Evolutionary conservation across 2,113 vertebrate species (phyloP), one percentile per base, ranked within the genome.

Genomic region (Plecotus auritus): DNA sequence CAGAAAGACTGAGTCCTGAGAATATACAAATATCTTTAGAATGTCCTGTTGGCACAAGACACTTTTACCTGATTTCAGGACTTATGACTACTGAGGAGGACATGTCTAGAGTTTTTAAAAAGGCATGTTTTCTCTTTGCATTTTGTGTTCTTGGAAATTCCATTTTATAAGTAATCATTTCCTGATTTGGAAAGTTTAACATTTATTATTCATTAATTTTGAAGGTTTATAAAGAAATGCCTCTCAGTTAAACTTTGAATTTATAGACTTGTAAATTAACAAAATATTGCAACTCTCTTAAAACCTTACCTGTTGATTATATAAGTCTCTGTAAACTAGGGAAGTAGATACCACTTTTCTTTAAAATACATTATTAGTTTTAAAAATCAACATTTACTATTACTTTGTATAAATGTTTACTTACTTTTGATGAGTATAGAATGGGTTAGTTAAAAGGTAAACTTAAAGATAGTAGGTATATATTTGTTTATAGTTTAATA

Each of bases 111-210:
- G 37, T 90, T 81, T 45, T 47, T 10, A 9, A 13, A 30, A 26
- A 72, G 28, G 2, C 12, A 18, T 87, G 4, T 82, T 61, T 85
- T 88, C 17, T 49, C 42, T 81, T 32, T 94, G 17, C 0, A 42
- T 83, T 61, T 77, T 86, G 45, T 82, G 17, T 66, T 73, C 28
- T 30, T 42, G 45, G 90, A 86, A 83, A 73, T 59, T 73, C 40
- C n/a, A 32, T 88, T 74, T 93, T 54, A 61, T 80, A 88, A 73
- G 10, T 11, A 54, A 5, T 87, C 77, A 80, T 96, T 88, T 96
- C 82, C 85, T 76, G 30, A 77, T 67, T 88, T 80, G 26, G 3
- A 35, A 91, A 90, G 16, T 77, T 73, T 83, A 3, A 7, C 61
- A 83, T 82, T 89, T 91, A 77, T 42, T 76, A 0, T 64, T 94